Base-by-base conservation (phyloP, 2,888 invertebrate genomes). In the Entomobrya proxima region DNA sequence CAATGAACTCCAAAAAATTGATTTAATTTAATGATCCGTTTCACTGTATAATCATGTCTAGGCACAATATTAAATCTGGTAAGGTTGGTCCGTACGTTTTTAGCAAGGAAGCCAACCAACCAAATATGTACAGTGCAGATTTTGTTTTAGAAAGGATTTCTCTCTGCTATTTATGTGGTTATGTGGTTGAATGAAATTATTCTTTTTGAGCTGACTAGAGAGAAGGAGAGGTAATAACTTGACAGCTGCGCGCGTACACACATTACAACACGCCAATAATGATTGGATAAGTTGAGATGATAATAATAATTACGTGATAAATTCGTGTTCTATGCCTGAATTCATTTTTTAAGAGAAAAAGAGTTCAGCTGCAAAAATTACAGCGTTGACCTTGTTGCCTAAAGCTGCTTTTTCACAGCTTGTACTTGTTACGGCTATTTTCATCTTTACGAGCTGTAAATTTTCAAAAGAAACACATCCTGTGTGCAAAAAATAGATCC, bases 21-120 rank as follows among this genome's bases (percentile, higher is more conserved):
- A 67, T 76, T 83, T 83, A 75, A 83, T 83, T 83, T 76, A 75
- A 67, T 55, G 67, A 67, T 61, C 44, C 27, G 37, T 44, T 81
- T 40, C 15, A 24, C 69, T 27, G 11, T 2, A 44, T 27, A 4
- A 44, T 15, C 5, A 2, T 11, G 35, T 18, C 13, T 2, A 21
- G 30, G 21, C 52, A 13, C 72, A 74, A 47, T 11, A 32, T 47
- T 32, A 74, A 74, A 74, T 47, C 9, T 50, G 18, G 27, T 74
- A 50, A 50, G 72, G 47, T 18, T 67, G 67, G 67, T 67, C 40
- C 24, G 40, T 69, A 27, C 11, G 7, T 55, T 21, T 55, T 24
- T n/a, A n/a, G n/a, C 27, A 27, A 21, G 32, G 37, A 67, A 37
- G 37, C 21, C 24, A 40, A 15, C 67, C 37, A 13, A 47, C n/a